phyloP scores from a whole-genome alignment of 2,797 vertebrate genomes.

The Anolis apletophallus region DNA sequence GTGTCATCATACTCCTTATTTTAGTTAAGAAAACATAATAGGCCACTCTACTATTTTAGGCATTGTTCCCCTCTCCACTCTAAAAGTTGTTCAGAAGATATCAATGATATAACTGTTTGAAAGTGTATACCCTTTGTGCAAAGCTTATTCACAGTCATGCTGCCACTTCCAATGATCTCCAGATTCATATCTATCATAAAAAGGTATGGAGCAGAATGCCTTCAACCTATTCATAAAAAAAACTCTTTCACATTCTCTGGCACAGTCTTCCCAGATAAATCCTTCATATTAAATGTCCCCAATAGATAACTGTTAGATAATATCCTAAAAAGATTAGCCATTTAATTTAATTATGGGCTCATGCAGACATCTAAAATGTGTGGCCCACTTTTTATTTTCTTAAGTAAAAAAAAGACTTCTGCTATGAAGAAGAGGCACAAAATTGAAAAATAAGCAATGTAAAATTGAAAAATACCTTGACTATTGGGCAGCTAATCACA shows the following conservation, averaged over 20 bases:
- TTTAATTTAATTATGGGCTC: slow-evolving; percentile 5
- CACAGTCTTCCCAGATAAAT: not conserved
- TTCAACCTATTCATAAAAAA: not conserved
- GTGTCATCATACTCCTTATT: too few species aligned
- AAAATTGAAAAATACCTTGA: not conserved
- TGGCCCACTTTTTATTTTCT: not conserved
- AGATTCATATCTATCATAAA: not conserved
- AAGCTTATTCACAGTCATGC: not conserved
- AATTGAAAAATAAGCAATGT: not conserved
- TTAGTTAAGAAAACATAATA: too few species aligned
- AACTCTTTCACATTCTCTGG: not conserved
- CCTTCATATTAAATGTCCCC: not conserved
- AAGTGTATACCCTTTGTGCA: not conserved
- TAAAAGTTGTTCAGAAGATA: not conserved
- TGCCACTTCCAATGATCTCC: not conserved
- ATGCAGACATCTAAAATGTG: not conserved
- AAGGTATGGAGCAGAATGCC: not conserved
- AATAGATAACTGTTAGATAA: not conserved
- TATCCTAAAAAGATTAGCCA: not conserved
- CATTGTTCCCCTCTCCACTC: too few species aligned
- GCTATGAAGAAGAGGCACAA: not conserved
- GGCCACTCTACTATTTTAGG: too few species aligned
- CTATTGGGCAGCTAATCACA: too few species aligned
- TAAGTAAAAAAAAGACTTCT: too few species aligned
- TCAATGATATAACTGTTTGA: not conserved